phyloP scores from a whole-genome alignment of 2,797 vertebrate genomes.

The Sebastolobus altivelis region DNA sequence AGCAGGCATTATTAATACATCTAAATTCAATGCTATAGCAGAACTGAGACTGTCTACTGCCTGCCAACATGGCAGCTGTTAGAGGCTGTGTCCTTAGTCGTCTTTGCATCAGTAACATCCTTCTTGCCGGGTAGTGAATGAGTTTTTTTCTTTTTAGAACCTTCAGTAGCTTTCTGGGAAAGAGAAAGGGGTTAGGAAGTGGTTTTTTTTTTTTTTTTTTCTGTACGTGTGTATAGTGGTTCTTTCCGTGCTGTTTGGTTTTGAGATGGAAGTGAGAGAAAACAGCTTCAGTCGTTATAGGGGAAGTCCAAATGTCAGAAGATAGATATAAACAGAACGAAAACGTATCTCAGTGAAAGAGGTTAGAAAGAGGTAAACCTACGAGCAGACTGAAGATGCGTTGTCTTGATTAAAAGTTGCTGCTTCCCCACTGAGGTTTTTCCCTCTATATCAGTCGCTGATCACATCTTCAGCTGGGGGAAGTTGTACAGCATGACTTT shows the following conservation, averaged over 20 bases:
- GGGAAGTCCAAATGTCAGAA: conserved; percentile 57
- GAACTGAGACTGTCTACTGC: no score
- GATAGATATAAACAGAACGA: background rate
- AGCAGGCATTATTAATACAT: no score
- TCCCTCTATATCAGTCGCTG: background rate
- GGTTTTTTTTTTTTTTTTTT: conserved; percentile 37
- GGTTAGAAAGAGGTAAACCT: background rate
- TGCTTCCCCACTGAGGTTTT: background rate
- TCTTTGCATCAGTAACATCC: no score
- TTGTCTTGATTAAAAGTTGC: background rate
- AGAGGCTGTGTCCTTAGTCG: no score
- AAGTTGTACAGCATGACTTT: background rate
- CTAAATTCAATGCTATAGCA: no score
- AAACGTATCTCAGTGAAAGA: background rate
- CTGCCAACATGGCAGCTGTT: no score
- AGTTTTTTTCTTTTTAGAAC: conserved; percentile 33
- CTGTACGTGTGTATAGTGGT: conserved; percentile 5
- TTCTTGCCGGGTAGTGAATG: background rate
- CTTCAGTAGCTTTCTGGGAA: conserved; percentile 49
- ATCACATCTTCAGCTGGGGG: background rate
- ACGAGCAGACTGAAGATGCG: background rate
- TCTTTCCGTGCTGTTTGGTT: background rate
- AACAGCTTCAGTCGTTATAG: conserved; percentile 19
- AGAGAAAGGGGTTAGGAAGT: conserved; percentile 43
- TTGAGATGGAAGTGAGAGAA: conserved; percentile 19